Evolutionary conservation across 1,140 invertebrate genomes (phyloP).

Genomic region (Drosophila mojavensis): DNA sequence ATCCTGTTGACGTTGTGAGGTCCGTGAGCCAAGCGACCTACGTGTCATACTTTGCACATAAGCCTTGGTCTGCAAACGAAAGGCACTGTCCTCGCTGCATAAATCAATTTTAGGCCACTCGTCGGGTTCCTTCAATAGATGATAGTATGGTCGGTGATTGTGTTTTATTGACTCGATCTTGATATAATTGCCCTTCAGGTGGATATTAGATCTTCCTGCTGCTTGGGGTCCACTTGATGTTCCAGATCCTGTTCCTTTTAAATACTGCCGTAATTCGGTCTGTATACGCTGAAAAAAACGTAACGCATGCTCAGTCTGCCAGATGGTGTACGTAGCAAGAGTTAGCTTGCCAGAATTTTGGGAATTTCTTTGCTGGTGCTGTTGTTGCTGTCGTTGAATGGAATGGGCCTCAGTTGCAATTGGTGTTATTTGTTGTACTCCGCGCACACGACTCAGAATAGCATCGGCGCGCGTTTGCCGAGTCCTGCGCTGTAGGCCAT

Average conservation of each 20-base stretch:
- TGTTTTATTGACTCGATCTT: conserved; percentile 79
- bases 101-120: conserved; percentile 82
- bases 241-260: conserved; percentile 49
- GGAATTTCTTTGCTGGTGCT: conserved; percentile 18
- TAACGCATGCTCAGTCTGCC: conserved; percentile 85
- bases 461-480: conserved; percentile 88
- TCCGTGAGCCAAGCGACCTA: conserved; percentile 62
- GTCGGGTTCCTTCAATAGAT: conserved; percentile 80
- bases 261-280: conserved; percentile 67
- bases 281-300: conserved; percentile 78
- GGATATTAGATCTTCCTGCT: conserved; percentile 50
- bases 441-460: conserved; percentile 87
- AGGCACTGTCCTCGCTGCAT: conserved; percentile 75
- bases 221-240: conserved; percentile 5
- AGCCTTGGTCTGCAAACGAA: conserved; percentile 62
- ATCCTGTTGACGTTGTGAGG: conserved; percentile 54
- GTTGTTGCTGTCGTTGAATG: conserved; percentile 16
- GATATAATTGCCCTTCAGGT: conserved; percentile 69
- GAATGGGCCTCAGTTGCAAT: conserved; percentile 24
- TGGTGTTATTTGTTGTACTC: conserved; percentile 19
- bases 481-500: conserved; percentile 46
- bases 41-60: conserved; percentile 63
- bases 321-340: conserved; percentile 74
- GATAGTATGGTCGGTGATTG: conserved; percentile 74
- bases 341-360: conserved; percentile 6